Percentiles rank a stretch among this genome's conserved stretches.
phyloP scores from a whole-genome alignment of 2,888 invertebrate species.

The Dorcus hopei region DNA sequence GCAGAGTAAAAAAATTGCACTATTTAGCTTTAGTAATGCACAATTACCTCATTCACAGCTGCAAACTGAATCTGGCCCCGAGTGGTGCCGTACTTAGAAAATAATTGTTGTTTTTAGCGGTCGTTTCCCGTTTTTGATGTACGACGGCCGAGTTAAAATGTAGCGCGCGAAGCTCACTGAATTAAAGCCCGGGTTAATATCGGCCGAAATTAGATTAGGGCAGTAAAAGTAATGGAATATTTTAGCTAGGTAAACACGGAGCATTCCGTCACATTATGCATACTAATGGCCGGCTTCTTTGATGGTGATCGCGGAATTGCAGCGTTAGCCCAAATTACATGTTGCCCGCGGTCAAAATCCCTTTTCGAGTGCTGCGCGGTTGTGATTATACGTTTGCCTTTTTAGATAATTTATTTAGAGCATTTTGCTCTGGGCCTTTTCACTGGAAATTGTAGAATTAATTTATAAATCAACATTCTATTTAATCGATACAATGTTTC shows the following conservation, averaged over 20 bases:
- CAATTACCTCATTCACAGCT: not conserved
- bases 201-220: slow-evolving; percentile 13
- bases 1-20: not conserved
- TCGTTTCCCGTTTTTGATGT: too few species aligned
- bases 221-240: slow-evolving; percentile 19
- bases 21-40: not conserved
- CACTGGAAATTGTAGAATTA: too few species aligned
- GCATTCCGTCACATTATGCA: slow-evolving; percentile 7
- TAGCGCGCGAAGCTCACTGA: not conserved
- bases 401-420: too few species aligned
- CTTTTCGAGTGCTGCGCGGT: too few species aligned
- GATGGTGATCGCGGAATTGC: slow-evolving; percentile 18
- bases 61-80: not conserved
- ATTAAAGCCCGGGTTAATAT: slow-evolving; percentile 15
- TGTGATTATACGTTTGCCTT: too few species aligned
- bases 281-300: slow-evolving; percentile 15
- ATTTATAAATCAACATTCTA: too few species aligned
- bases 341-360: not conserved
- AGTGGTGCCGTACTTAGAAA: too few species aligned
- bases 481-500: too few species aligned
- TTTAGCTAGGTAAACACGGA: slow-evolving; percentile 9
- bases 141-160: too few species aligned
- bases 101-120: too few species aligned
- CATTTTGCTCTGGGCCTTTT: too few species aligned
- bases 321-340: slow-evolving; percentile 12